Percentiles rank a stretch among this genome's conserved stretches.
Evolutionary conservation across 2,797 vertebrate genomes (phyloP).

Genomic region (Leptodactylus fallax): DNA sequence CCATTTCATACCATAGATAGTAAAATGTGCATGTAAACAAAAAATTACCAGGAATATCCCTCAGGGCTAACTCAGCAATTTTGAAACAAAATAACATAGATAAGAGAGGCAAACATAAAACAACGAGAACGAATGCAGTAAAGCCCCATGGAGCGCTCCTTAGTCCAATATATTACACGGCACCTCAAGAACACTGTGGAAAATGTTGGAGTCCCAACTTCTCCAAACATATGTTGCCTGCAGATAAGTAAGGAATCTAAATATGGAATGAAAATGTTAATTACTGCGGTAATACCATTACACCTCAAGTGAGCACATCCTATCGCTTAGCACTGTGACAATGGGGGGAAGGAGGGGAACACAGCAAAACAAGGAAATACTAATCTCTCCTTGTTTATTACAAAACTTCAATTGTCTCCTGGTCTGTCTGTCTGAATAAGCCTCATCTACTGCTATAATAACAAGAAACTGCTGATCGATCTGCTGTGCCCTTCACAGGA

Average conservation of each 20-base stretch:
- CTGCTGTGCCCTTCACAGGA: slow-evolving; percentile 54
- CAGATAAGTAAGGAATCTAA: slow-evolving; percentile 99
- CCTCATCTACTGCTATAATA: slow-evolving; percentile 75
- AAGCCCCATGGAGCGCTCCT: slow-evolving; percentile 51
- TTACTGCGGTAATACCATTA: slow-evolving; percentile 96
- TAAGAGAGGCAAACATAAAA: slow-evolving; percentile 42
- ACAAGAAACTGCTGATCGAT: slow-evolving; percentile 71
- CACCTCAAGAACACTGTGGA: slow-evolving; percentile 97
- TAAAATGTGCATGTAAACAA: not conserved
- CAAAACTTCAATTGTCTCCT: slow-evolving; percentile 76
- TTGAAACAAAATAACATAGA: slow-evolving; percentile 51
- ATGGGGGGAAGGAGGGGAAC: slow-evolving; percentile 67
- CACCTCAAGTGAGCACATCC: slow-evolving; percentile 91
- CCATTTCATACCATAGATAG: not conserved
- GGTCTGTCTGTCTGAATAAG: slow-evolving; percentile 79
- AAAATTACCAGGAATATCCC: slow-evolving; percentile 25
- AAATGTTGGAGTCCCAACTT: slow-evolving; percentile 93
- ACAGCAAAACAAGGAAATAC: slow-evolving; percentile 76
- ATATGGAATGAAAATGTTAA: slow-evolving; percentile 96
- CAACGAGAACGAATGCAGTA: slow-evolving; percentile 33
- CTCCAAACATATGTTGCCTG: slow-evolving; percentile 96
- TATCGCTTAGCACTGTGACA: slow-evolving; percentile 80
- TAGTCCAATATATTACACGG: slow-evolving; percentile 81
- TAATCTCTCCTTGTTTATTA: slow-evolving; percentile 74
- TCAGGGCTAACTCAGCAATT: slow-evolving; percentile 26